Evolutionary conservation across 2,888 invertebrate genomes (phyloP).

Genomic region (Pachymerium ferrugineum): DNA sequence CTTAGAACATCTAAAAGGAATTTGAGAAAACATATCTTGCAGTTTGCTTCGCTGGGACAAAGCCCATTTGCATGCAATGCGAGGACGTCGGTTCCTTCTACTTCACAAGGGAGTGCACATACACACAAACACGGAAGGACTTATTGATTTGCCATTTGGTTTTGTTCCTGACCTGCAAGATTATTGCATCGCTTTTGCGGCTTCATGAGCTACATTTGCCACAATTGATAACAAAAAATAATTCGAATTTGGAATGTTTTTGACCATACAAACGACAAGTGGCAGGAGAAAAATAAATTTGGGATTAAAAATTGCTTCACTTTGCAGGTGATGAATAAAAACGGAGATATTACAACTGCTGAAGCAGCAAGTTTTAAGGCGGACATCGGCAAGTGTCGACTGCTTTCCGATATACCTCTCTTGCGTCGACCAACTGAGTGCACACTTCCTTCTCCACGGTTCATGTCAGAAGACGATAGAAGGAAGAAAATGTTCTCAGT

Average conservation of each 20-base stretch:
- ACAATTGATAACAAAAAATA: constrained; percentile 4
- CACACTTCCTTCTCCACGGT: constrained; percentile 19
- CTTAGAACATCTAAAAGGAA: constrained; percentile 1
- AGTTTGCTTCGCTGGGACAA: not conserved
- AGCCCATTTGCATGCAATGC: constrained; percentile 1
- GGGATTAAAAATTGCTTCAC: not conserved
- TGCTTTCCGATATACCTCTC: constrained; percentile 18
- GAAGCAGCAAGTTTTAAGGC: not conserved
- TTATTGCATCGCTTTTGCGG: constrained; percentile 15
- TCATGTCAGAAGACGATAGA: constrained; percentile 17
- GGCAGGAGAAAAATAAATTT: not conserved
- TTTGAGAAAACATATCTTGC: constrained; percentile 20
- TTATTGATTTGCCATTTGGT: constrained; percentile 27
- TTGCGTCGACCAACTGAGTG: constrained; percentile 3
- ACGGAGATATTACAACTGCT: not conserved
- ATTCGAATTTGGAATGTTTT: not conserved
- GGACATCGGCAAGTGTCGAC: constrained; percentile 16
- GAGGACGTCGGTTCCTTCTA: constrained; percentile 6
- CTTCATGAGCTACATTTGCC: not conserved
- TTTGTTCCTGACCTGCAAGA: constrained; percentile 15
- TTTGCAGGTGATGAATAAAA: not conserved
- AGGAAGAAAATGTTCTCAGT: constrained; percentile 22
- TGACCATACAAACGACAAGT: not conserved
- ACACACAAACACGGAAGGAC: constrained; percentile 20
- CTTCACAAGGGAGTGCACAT: not conserved